Evolutionary conservation across 92 coral and sea anemone species (phyloP).

Genomic region (Zoanthus solanderi): DNA sequence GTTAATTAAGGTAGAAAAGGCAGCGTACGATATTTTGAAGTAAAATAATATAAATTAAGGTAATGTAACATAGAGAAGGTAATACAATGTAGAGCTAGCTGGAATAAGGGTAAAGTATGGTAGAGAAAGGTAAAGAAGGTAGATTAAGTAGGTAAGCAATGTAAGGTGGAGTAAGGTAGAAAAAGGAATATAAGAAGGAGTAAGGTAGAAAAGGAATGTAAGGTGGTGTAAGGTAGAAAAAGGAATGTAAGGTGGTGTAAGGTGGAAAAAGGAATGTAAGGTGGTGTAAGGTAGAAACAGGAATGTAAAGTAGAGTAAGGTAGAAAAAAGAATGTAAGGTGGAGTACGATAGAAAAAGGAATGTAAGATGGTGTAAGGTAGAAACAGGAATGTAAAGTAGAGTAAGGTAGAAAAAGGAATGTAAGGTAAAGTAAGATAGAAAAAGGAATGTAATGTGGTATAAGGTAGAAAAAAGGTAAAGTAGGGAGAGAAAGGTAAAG

Average conservation of each 20-base stretch:
- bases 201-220: not conserved
- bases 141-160: too few species aligned
- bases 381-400: not conserved
- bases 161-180: not conserved
- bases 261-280: not conserved
- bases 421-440: not conserved
- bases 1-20: not conserved
- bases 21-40: too few species aligned
- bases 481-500: not conserved
- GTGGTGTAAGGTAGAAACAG: not conserved
- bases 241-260: not conserved
- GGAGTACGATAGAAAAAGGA: not conserved
- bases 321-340: not conserved
- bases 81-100: not conserved
- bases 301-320: not conserved
- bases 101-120: too few species aligned
- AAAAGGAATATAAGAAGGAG: not conserved
- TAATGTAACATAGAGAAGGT: not conserved
- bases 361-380: not conserved
- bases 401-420: not conserved
- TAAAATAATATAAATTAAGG: too few species aligned
- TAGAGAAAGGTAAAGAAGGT: not conserved
- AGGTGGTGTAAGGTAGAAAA: not conserved
- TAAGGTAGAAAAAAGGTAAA: not conserved
- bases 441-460: not conserved